Conservation (phyloP, 2,797 vertebrate genomes). For the Emys orbicularis region DNA sequence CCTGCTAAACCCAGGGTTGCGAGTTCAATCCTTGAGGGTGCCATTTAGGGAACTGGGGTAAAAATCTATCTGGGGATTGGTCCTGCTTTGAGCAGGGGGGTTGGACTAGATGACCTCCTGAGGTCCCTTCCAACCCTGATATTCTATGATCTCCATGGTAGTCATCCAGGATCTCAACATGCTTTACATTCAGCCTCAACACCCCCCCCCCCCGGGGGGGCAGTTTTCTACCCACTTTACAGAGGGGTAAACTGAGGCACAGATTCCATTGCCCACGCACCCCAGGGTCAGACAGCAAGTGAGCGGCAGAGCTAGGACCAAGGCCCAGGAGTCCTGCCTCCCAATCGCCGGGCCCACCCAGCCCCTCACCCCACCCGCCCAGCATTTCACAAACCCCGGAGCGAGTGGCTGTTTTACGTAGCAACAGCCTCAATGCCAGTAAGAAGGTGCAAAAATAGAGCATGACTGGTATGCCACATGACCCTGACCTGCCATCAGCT, state of each 20-base stretch:
- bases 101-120: no score
- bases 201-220: no score
- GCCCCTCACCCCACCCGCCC: background rate
- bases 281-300: background rate
- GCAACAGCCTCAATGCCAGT: background rate
- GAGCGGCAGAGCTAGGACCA: background rate
- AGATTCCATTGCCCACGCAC: background rate
- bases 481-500: background rate
- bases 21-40: no score
- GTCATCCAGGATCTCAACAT: rapidly evolving
- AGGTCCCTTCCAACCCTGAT: no score
- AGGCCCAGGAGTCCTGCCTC: background rate
- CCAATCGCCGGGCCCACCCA: background rate
- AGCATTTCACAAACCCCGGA: background rate
- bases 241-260: background rate
- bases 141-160: no score
- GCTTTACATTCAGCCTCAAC: background rate
- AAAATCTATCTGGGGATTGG: no score
- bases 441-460: background rate
- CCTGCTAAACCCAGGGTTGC: no score
- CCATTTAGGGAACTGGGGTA: no score
- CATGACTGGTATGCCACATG: background rate
- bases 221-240: background rate
- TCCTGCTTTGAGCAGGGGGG: no score
- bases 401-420: rapidly evolving